These are phyloP conservation scores for Rhaphigaster nebulosa DNA, from an alignment of 2,888 invertebrate species.

Conservation along the genomic window DNA sequence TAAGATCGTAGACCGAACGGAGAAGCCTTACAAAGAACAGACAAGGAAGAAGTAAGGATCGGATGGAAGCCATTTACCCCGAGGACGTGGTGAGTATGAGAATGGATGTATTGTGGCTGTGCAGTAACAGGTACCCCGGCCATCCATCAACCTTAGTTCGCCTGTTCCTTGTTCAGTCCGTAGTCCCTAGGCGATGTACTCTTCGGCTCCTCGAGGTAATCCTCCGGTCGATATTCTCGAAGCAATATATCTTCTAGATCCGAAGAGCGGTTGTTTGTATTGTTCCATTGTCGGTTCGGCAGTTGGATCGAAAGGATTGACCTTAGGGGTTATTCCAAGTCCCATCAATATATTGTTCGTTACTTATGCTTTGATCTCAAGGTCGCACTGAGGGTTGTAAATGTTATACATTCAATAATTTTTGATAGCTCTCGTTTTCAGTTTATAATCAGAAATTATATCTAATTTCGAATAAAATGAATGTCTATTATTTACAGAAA, in stretches of 20 bases:
- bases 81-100: conserved; percentile 30
- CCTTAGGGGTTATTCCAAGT: background rate
- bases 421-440: too few species aligned
- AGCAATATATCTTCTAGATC: conserved; percentile 22
- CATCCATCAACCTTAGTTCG: conserved; percentile 15
- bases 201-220: conserved; percentile 26
- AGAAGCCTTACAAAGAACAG: background rate
- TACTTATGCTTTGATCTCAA: background rate
- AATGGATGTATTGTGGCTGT: conserved; percentile 43
- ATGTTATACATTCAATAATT: background rate
- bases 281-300: background rate
- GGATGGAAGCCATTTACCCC: conserved; percentile 28
- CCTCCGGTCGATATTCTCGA: conserved; percentile 2
- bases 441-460: too few species aligned
- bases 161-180: background rate
- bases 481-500: too few species aligned
- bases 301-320: background rate
- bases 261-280: background rate
- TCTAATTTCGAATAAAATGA: too few species aligned
- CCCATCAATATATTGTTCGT: background rate
- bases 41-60: conserved; percentile 43
- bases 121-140: conserved; percentile 42
- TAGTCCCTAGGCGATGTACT: conserved; percentile 17
- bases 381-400: background rate
- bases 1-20: background rate